phyloP scores from a whole-genome alignment of 2,113 vertebrate species.

The Neomonachus schauinslandi region DNA sequence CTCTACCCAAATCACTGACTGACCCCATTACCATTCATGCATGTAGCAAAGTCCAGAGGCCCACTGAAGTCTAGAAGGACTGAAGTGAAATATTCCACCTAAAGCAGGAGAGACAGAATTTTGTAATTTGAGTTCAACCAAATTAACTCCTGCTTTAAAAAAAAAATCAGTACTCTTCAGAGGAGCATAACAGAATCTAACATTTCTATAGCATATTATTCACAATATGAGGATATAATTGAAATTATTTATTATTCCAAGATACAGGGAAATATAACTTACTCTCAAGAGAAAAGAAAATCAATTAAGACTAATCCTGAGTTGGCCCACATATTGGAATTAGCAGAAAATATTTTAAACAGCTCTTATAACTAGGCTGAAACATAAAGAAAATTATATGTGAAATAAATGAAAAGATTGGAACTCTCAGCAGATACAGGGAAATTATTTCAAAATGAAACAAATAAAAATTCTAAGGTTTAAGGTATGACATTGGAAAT shows the following conservation, averaged over 20 bases:
- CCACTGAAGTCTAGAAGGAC: accelerated
- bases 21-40: accelerated
- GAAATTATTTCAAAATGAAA: neutral
- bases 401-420: neutral
- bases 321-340: neutral
- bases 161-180: neutral
- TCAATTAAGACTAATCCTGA: neutral
- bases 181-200: neutral
- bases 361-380: neutral
- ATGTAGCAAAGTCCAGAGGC: neutral
- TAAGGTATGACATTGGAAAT: neutral
- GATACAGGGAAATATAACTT: neutral
- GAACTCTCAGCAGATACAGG: neutral
- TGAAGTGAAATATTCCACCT: neutral
- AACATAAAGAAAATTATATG: neutral
- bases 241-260: neutral
- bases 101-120: neutral
- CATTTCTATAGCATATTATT: neutral
- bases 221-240: neutral
- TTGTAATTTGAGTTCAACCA: neutral
- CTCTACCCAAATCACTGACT: neutral
- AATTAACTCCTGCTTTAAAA: neutral
- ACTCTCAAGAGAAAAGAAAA: neutral
- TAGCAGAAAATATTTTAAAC: neutral
- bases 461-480: neutral